Percentiles rank a stretch among this genome's conserved stretches.
These are phyloP conservation scores for Chauna torquata DNA, from an alignment of 2,113 vertebrate genomes.

Conservation along the genomic window DNA sequence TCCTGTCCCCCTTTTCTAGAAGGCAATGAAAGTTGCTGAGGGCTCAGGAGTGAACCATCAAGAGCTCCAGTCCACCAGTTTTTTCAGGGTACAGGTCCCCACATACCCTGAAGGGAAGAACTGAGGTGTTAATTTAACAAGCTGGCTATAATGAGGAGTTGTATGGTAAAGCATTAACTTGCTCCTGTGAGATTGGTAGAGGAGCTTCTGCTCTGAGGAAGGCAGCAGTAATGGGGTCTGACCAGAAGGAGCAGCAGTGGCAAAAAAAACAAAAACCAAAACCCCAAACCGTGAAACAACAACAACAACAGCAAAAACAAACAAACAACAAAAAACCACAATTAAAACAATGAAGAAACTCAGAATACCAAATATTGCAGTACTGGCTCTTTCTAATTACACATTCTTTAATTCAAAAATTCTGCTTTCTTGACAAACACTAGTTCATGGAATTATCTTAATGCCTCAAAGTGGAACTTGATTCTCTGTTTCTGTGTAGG, in stretches of 20 bases:
- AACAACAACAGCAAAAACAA: no score
- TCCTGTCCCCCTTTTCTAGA: neutral
- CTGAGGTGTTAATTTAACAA: neutral
- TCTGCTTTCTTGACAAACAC: neutral
- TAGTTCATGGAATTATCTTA: neutral
- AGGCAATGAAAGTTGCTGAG: neutral
- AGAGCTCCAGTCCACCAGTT: slow-evolving; percentile 22
- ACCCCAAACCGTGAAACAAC: neutral
- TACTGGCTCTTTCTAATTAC: neutral
- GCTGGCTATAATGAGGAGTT: neutral
- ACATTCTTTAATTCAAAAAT: neutral
- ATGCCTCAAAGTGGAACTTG: neutral
- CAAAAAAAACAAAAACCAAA: neutral
- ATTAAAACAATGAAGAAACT: neutral
- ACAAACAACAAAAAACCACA: no score
- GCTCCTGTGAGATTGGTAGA: neutral
- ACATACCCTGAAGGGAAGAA: neutral
- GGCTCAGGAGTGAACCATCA: neutral
- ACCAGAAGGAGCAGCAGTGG: neutral
- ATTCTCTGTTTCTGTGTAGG: neutral
- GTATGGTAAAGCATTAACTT: neutral
- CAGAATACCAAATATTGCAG: neutral
- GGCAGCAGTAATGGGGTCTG: no score
- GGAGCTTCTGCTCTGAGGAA: neutral
- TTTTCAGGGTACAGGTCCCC: neutral